Conservation (phyloP, 53 echinoderm and acorn worm species). For the Mesocentrotus franciscanus region DNA sequence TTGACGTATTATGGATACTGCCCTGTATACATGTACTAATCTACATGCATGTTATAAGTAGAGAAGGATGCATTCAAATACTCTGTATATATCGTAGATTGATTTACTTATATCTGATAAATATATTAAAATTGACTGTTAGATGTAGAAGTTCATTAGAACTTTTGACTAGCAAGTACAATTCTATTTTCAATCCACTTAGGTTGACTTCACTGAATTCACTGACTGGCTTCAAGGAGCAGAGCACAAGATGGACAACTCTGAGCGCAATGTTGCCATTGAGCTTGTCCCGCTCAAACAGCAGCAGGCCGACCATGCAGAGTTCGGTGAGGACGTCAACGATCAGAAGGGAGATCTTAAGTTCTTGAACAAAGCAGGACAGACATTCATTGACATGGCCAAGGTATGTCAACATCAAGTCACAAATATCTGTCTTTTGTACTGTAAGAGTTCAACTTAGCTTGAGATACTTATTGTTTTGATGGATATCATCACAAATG, state of each 20-base stretch:
- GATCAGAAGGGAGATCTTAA: constrained; percentile 95
- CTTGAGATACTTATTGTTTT: too few relatives aligned
- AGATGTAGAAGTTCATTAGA: not conserved
- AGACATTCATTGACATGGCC: constrained; percentile 80
- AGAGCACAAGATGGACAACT: constrained; percentile 74
- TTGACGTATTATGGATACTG: too few relatives aligned
- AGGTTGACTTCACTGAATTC: constrained; percentile 81
- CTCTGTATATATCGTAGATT: too few relatives aligned
- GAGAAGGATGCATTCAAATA: too few relatives aligned
- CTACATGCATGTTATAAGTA: too few relatives aligned
- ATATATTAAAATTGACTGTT: too few relatives aligned
- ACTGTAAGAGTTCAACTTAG: too few relatives aligned
- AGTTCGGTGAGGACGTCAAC: constrained; percentile 90
- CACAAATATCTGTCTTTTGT: not conserved
- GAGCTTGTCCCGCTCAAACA: constrained; percentile 75
- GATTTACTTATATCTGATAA: too few relatives aligned
- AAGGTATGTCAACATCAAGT: constrained; percentile 75
- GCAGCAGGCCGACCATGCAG: constrained; percentile 75
- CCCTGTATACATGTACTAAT: too few relatives aligned
- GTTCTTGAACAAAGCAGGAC: constrained; percentile 86
- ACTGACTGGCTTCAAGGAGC: constrained; percentile 80
- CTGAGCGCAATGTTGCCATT: constrained; percentile 81
- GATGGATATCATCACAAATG: too few relatives aligned
- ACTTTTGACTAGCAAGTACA: not conserved
- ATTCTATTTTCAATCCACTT: constrained; percentile 55